Conservation (phyloP, 92 coral and sea anemone genomes). For the Meandrina meandrites region DNA sequence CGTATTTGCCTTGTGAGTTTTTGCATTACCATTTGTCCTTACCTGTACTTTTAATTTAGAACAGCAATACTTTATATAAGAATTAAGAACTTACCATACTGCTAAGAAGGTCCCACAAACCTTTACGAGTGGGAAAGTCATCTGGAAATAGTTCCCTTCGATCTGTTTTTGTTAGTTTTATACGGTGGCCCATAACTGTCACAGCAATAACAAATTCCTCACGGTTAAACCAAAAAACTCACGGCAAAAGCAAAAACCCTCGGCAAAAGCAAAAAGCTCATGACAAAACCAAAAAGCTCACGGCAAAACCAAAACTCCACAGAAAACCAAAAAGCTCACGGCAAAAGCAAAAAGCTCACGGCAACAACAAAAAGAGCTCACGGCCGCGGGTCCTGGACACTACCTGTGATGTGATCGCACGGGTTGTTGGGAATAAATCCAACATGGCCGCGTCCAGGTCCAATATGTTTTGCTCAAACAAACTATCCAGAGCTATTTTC, state of each 20-base stretch:
- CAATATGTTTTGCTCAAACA: conserved; percentile 30
- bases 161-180: no score
- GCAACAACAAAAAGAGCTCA: not conserved
- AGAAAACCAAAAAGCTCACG: conserved; percentile 8
- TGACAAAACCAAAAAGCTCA: not conserved
- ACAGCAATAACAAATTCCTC: conserved; percentile 3
- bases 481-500: no score
- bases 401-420: not conserved
- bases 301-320: not conserved
- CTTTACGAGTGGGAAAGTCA: no score
- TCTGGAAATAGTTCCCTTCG: no score
- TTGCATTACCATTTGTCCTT: no score
- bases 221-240: conserved; percentile 10
- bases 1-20: no score
- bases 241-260: not conserved
- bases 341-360: not conserved
- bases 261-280: conserved; percentile 3
- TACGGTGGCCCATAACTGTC: not conserved
- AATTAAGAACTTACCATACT: no score
- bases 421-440: conserved; percentile 26
- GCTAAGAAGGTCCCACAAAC: no score
- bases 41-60: no score
- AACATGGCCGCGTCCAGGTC: conserved; percentile 23
- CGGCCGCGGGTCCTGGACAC: conserved; percentile 8
- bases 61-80: no score